Percentiles rank a stretch among this genome's conserved stretches.
Conservation (phyloP, 2,888 invertebrate species). For the Noctua comes region DNA sequence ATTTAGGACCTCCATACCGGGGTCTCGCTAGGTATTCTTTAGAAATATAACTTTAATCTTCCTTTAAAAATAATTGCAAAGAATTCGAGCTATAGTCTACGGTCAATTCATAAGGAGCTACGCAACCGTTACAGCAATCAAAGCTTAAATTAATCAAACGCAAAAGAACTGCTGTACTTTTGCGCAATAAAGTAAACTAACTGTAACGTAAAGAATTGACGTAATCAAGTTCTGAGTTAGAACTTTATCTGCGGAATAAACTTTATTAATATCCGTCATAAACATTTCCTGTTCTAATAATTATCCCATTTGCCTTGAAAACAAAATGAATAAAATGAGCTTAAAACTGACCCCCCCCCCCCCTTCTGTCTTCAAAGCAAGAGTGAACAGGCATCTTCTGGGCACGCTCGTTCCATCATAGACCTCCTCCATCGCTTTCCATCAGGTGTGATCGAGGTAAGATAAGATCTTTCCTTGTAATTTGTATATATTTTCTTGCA, state of each 20-base stretch:
- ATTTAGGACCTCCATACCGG: not conserved
- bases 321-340: slow-evolving; percentile 7
- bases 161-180: slow-evolving; percentile 9
- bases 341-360: not conserved
- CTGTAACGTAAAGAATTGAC: slow-evolving; percentile 4
- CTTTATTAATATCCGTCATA: slow-evolving; percentile 16
- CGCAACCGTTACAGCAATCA: not conserved
- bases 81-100: not conserved
- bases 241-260: slow-evolving; percentile 8
- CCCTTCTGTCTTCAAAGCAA: too few species aligned
- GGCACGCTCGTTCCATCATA: too few species aligned
- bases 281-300: slow-evolving; percentile 16
- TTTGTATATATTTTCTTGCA: too few species aligned
- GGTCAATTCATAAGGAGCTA: not conserved
- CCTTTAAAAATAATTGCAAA: not conserved
- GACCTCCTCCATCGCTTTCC: too few species aligned
- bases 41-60: not conserved
- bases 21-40: not conserved
- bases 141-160: not conserved
- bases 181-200: slow-evolving; percentile 14
- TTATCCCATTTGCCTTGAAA: slow-evolving; percentile 5
- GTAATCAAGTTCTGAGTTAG: slow-evolving; percentile 6
- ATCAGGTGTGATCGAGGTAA: too few species aligned
- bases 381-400: too few species aligned
- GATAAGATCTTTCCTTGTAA: too few species aligned